These are phyloP conservation scores for Pedicia rivosa DNA, from an alignment of 2,888 invertebrate genomes.

Conservation along the genomic window DNA sequence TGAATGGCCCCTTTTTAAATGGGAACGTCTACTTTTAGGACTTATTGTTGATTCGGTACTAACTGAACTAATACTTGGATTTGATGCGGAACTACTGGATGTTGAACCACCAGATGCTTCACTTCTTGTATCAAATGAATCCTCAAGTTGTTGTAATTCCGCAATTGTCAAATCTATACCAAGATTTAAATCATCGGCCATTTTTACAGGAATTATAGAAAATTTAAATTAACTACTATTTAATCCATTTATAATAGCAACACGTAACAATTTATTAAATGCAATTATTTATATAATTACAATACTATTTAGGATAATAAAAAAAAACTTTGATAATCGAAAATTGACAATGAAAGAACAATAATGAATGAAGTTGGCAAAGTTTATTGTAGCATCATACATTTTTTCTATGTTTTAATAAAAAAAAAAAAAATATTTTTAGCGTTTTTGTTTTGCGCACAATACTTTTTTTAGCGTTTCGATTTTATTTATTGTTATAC, in stretches of 20 bases:
- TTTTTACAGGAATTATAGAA: slow-evolving; percentile 18
- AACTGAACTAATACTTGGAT: slow-evolving; percentile 63
- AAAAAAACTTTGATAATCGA: no score
- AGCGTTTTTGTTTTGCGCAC: no score
- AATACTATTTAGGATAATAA: no score
- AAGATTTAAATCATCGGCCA: slow-evolving; percentile 43
- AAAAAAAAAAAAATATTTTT: no score
- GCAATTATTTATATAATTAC: no score
- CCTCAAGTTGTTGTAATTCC: slow-evolving; percentile 55
- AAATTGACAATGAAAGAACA: no score
- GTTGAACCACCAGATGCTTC: slow-evolving; percentile 70
- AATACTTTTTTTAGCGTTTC: no score
- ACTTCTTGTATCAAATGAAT: slow-evolving; percentile 63
- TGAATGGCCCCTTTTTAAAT: slow-evolving; percentile 36
- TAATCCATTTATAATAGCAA: slow-evolving; percentile 2
- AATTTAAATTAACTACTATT: neutral
- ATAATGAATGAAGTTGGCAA: no score
- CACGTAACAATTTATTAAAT: no score
- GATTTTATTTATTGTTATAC: no score
- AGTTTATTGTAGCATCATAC: no score
- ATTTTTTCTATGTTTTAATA: no score
- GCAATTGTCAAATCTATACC: slow-evolving; percentile 49
- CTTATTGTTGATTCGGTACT: slow-evolving; percentile 49
- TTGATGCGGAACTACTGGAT: slow-evolving; percentile 52
- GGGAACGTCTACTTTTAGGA: slow-evolving; percentile 36